Conservation (phyloP, 1,140 invertebrate species). For the Monochamus saltuarius region DNA sequence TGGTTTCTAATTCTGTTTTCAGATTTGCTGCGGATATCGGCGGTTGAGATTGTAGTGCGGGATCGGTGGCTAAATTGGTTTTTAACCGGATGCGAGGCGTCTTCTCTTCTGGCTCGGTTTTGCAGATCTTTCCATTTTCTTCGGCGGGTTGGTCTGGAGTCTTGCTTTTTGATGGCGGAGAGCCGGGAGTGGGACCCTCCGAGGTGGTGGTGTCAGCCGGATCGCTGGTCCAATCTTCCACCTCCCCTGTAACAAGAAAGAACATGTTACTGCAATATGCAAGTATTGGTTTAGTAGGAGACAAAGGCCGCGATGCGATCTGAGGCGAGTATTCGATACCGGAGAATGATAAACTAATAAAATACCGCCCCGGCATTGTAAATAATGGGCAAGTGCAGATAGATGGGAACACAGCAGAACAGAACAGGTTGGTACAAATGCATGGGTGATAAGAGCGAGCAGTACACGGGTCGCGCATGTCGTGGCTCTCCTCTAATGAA, state of each 20-base stretch:
- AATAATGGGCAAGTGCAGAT: conserved; percentile 28
- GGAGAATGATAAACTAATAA: conserved; percentile 39
- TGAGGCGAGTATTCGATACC: conserved; percentile 36
- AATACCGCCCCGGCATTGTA: conserved; percentile 33
- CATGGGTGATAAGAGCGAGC: conserved; percentile 44
- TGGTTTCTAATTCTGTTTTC: conserved; percentile 46
- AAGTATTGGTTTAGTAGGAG: conserved; percentile 28
- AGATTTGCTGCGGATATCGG: neutral
- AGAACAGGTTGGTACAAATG: conserved; percentile 48
- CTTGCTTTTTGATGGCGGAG: conserved; percentile 47
- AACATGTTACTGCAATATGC: conserved; percentile 8
- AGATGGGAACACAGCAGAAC: conserved; percentile 26
- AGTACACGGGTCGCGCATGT: conserved; percentile 47
- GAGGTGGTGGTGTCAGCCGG: conserved; percentile 53
- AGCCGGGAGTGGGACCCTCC: conserved; percentile 17
- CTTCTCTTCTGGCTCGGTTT: conserved; percentile 51
- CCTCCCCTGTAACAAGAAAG: conserved; percentile 53
- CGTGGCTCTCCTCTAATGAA: conserved; percentile 44
- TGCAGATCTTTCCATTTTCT: conserved; percentile 39
- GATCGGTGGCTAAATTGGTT: conserved; percentile 75
- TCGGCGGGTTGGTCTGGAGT: conserved; percentile 43
- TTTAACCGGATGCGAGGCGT: conserved; percentile 73
- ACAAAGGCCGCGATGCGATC: conserved; percentile 33
- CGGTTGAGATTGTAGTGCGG: conserved; percentile 62
- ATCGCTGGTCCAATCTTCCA: conserved; percentile 61